Conservation (phyloP, 1,140 invertebrate species). For the Trinorchestia longiramus region DNA sequence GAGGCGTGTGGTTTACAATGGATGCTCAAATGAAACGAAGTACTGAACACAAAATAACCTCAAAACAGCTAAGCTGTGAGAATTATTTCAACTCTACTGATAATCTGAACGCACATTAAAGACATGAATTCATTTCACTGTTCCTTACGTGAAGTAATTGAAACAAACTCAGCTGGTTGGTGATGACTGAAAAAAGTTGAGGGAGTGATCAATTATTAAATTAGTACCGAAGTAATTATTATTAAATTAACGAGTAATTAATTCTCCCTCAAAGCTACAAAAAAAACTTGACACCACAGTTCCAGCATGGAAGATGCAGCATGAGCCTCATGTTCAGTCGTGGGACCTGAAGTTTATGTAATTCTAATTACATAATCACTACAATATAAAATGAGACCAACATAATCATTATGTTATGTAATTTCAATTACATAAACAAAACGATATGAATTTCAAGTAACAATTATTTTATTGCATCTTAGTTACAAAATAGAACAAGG, state of each 20-base stretch:
- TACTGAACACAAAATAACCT: neutral
- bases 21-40: neutral
- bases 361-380: too few relatives aligned
- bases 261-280: neutral
- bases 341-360: too few relatives aligned
- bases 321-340: too few relatives aligned
- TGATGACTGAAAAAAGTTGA: neutral
- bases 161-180: neutral
- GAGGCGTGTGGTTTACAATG: too few relatives aligned
- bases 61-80: neutral
- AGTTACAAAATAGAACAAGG: too few relatives aligned
- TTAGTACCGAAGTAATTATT: neutral
- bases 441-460: too few relatives aligned
- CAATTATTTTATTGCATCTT: too few relatives aligned
- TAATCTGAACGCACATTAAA: neutral
- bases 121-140: neutral
- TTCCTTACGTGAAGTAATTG: neutral
- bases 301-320: neutral
- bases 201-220: neutral
- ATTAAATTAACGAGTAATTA: too few relatives aligned
- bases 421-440: too few relatives aligned
- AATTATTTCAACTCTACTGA: neutral
- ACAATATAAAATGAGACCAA: too few relatives aligned
- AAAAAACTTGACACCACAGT: neutral
- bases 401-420: too few relatives aligned